Evolutionary conservation across 2,888 invertebrate genomes (phyloP), one percentile per base, ranked within the genome.

Genomic region (Sinelater perroti): DNA sequence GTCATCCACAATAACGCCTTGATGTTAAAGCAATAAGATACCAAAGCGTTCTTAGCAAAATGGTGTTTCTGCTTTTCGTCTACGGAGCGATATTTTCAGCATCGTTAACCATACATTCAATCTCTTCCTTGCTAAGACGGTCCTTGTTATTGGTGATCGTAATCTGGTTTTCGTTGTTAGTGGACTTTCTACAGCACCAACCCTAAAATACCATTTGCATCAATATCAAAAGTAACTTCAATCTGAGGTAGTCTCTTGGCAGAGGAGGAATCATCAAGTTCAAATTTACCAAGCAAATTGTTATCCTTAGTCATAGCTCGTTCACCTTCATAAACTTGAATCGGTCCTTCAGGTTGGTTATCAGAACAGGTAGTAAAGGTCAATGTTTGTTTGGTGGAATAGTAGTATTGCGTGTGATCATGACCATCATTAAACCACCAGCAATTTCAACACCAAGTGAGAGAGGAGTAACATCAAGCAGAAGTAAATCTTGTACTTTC

Each of bases 301-400:
- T 96, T 96, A 76, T 95, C 95, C 75, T 91, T 94, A 69, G 95
- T 95, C 95, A 95, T 94, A 47, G 95, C 92, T 67, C 95, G 88
- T 81, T 96, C 95, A 59, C 93, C 95, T 81, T 96, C 95, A 74
- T 89, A 95, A 1, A 96, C 95, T 75, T 92, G 91, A 72, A 96
- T 94, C 70, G 93, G 82, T 61, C 96, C 96, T 71, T 94, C 96
- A 31, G 97, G 97, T 78, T 98, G 97, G 81, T 98, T 98, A 80
- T 98, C 97, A 0, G 96, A 93, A 79, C 96, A 97, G 2, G 97
- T 97, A 67, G 96, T 96, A 82, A 97, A 97, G 24, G 93, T 95
- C 77, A 97, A 96, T 0, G 95, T 95, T 79, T 96, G 95, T 80
- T 97, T 97, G 60, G 95, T 96, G 56, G 97, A 78, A 97, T 97